Evolutionary conservation across 1,140 invertebrate genomes (phyloP).

Genomic region (Papilio polyxenes): DNA sequence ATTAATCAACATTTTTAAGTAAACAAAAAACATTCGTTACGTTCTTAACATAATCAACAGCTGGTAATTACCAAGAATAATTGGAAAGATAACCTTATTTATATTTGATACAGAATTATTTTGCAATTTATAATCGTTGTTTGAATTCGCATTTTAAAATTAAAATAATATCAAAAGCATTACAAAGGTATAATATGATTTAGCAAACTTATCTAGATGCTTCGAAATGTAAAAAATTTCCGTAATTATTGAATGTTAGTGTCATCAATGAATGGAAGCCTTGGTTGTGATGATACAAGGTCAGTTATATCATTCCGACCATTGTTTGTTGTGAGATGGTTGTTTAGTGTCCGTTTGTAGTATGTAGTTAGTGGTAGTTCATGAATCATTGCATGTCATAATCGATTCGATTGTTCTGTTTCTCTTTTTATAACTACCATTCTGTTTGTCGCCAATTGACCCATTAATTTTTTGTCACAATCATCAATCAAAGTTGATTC

Average conservation of each 20-base stretch:
- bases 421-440: no score
- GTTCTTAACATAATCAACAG: neutral
- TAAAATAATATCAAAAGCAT: no score
- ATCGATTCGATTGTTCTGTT: constrained; percentile 25
- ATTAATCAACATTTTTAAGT: neutral
- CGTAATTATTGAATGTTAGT: neutral
- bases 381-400: constrained; percentile 29
- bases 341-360: constrained; percentile 19
- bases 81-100: constrained; percentile 21
- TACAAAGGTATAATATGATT: no score
- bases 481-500: neutral
- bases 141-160: neutral
- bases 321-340: constrained; percentile 35
- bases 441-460: constrained; percentile 6
- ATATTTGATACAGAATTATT: neutral
- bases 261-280: constrained; percentile 31
- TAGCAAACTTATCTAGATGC: neutral
- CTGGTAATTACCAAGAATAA: neutral
- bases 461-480: neutral
- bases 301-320: constrained; percentile 19
- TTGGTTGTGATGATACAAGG: constrained; percentile 20
- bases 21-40: constrained; percentile 16
- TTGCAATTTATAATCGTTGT: neutral
- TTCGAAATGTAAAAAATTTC: constrained; percentile 26
- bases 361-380: neutral